phyloP scores from a whole-genome alignment of 2,113 vertebrate species.

The Echinops telfairi region DNA sequence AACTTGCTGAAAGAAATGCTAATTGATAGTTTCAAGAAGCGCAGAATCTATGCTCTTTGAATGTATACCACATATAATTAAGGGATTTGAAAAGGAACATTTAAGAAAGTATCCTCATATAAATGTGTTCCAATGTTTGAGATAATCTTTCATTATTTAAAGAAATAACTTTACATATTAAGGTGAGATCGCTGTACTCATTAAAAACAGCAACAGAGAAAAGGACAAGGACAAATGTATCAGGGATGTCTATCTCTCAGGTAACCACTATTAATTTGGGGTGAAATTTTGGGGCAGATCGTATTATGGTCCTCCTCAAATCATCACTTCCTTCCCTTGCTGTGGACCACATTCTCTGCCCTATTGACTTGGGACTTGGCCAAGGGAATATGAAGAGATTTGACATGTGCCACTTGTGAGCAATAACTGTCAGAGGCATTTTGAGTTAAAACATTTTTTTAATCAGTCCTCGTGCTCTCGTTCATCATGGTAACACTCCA shows the following conservation, averaged over 20 bases:
- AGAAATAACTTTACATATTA: neutral
- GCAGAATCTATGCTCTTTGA: neutral
- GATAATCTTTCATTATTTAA: constrained; percentile 15
- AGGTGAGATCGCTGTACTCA: neutral
- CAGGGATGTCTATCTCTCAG: neutral
- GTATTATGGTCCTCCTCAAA: neutral
- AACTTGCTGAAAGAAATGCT: neutral
- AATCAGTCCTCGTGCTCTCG: neutral
- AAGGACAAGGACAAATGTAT: neutral
- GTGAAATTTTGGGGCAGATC: neutral
- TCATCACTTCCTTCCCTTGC: neutral
- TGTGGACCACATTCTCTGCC: neutral
- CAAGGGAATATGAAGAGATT: neutral
- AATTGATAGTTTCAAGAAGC: neutral
- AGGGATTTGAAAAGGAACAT: neutral
- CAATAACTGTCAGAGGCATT: neutral
- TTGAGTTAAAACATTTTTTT: neutral
- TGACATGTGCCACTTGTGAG: neutral
- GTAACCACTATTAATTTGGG: neutral
- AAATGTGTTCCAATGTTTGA: neutral
- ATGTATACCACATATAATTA: neutral
- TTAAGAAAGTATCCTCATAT: constrained; percentile 7
- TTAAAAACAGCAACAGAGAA: constrained; percentile 20
- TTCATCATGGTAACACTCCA: neutral
- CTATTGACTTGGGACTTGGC: neutral